These are phyloP conservation scores for Drosophila birchii DNA, from an alignment of 2,888 invertebrate genomes.

Conservation along the genomic window DNA sequence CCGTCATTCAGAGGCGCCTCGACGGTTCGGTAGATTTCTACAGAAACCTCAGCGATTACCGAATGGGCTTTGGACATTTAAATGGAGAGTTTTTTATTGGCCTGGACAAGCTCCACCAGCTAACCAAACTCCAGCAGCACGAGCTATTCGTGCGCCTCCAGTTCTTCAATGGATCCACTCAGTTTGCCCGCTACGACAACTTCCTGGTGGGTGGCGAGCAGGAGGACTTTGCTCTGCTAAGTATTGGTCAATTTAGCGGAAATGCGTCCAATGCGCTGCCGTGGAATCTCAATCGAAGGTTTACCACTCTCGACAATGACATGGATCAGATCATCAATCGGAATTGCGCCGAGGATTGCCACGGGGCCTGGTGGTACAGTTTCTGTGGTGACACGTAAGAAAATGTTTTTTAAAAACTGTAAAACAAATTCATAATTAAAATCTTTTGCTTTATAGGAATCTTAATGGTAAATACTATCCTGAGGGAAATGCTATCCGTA, in stretches of 20 bases:
- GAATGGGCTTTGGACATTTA: neutral
- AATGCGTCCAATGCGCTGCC: neutral
- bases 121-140: neutral
- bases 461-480: slow-evolving; percentile 5
- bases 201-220: neutral
- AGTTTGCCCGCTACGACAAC: neutral
- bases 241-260: neutral
- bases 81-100: slow-evolving; percentile 1
- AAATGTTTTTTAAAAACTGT: neutral
- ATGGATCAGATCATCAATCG: neutral
- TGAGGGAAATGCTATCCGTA: neutral
- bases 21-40: neutral
- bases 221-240: neutral
- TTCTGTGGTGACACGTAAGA: slow-evolving; percentile 4
- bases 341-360: slow-evolving; percentile 1
- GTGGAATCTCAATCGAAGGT: neutral
- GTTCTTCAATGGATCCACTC: neutral
- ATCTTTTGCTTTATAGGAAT: neutral
- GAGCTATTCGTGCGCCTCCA: neutral
- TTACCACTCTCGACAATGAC: neutral
- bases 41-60: neutral
- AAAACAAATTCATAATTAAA: neutral
- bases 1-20: slow-evolving; percentile 1
- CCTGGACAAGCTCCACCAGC: slow-evolving; percentile 2
- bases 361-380: slow-evolving; percentile 5